Evolutionary conservation across 2,113 vertebrate species (phyloP), one percentile per base, ranked within the genome.

Genomic region (Microcebus lehilahytsara): DNA sequence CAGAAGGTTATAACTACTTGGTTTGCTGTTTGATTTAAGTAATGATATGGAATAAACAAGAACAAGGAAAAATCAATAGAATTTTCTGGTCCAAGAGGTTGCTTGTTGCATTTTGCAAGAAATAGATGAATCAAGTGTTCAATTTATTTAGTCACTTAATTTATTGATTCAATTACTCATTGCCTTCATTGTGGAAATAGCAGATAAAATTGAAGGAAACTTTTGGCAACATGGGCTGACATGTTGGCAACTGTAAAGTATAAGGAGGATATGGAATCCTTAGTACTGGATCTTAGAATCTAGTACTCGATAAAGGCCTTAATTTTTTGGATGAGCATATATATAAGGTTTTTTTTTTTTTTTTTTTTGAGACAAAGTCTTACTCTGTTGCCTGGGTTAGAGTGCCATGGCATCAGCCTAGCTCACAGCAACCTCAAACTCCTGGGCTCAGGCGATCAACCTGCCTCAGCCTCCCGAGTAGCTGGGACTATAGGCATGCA

Each of bases 11-110:
- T 64, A 85, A 83, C 79, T n/a, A 49, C 32, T 91, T 77, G 62
- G 34, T 40, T 93, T 58, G 46, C 62, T 85, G 12, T 95, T 85
- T 53, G 22, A 40, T 85, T 95, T 93, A 89, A 72, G 56, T 62
- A 95, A 93, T 83, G 49, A 78, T 60, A 81, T 69, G 46, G 53
- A 74, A 89, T 97, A 91, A 96, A 81, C 1, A 79, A 97, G 66
- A 67, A 7, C 81, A 67, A 91, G 69, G 42, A 83, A 95, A 60
- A 93, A 93, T 84, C 89, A 94, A 74, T 92, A 77, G 46, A 72
- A 69, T 53, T 67, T 12, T 85, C 89, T 92, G 17, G 49, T 62
- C 16, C 12, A 85, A 58, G 67, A 90, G 5, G 72, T 62, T 96
- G 34, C 79, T 92, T 90, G 72, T 91, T 88, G 67, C 6, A 11